These are phyloP conservation scores for Phallusia fumigata DNA, from an alignment of 23 tunicate species.

Conservation along the genomic window DNA sequence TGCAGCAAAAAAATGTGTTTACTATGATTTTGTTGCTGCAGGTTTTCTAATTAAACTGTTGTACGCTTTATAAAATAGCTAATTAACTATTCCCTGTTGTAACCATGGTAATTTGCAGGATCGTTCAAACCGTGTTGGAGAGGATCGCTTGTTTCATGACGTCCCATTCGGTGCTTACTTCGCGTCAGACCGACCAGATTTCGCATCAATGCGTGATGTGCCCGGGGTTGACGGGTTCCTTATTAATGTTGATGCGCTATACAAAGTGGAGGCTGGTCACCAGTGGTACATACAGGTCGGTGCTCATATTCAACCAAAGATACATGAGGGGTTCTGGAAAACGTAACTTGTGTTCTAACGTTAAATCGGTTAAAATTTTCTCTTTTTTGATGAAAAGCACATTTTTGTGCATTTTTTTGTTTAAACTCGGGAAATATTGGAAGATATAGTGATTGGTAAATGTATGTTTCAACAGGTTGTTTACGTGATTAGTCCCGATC, in stretches of 20 bases:
- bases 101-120: slow-evolving; percentile 40
- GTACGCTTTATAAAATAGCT: background rate
- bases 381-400: too few species aligned
- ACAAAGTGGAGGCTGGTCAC: slow-evolving; percentile 98
- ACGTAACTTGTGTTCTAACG: too few species aligned
- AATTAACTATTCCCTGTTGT: background rate
- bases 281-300: slow-evolving; percentile 99
- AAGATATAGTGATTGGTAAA: background rate
- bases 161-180: slow-evolving; percentile 95
- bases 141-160: slow-evolving; percentile 91
- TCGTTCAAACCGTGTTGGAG: slow-evolving; percentile 89
- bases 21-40: background rate
- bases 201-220: slow-evolving; percentile 61
- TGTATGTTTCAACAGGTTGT: slow-evolving; percentile 52
- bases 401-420: background rate
- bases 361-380: too few species aligned
- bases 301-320: too few species aligned
- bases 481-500: slow-evolving; percentile 77
- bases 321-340: too few species aligned
- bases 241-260: slow-evolving; percentile 87
- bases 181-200: slow-evolving; percentile 80
- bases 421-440: background rate
- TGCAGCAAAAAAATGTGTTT: background rate
- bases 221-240: slow-evolving; percentile 94
- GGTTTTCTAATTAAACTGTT: background rate